phyloP scores from a whole-genome alignment of 1,140 invertebrate species.

The Monomorium pharaonis region DNA sequence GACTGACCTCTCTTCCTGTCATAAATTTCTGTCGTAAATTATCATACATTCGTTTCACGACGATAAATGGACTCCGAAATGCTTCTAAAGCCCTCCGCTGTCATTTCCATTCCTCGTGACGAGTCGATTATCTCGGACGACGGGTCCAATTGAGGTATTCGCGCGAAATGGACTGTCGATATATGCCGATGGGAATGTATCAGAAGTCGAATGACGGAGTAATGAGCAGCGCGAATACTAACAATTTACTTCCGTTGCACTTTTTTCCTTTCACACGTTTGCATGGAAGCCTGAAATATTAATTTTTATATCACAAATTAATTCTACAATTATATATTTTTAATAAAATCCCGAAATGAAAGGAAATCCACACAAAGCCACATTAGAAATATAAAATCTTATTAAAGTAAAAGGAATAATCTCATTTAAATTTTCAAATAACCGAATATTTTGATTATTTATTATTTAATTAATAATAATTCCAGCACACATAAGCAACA shows the following conservation, averaged over 20 bases:
- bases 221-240: background rate
- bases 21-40: slow-evolving; percentile 67
- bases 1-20: slow-evolving; percentile 24
- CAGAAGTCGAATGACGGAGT: background rate
- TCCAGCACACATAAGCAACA: slow-evolving; percentile 88
- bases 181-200: slow-evolving; percentile 29
- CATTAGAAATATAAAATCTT: slow-evolving; percentile 84
- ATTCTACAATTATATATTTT: slow-evolving; percentile 87
- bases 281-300: too few species aligned
- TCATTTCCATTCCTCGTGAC: slow-evolving; percentile 53
- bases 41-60: slow-evolving; percentile 48
- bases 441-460: slow-evolving; percentile 88
- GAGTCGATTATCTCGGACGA: slow-evolving; percentile 37
- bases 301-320: background rate
- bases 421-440: slow-evolving; percentile 80
- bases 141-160: background rate
- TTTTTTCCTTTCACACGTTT: background rate
- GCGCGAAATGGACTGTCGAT: slow-evolving; percentile 44
- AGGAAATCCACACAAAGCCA: slow-evolving; percentile 86
- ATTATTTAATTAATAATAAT: slow-evolving; percentile 87
- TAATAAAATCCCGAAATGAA: slow-evolving; percentile 89
- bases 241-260: background rate
- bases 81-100: slow-evolving; percentile 43
- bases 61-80: slow-evolving; percentile 63
- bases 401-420: slow-evolving; percentile 82